These are phyloP conservation scores for Thymelicus sylvestris DNA, from an alignment of 2,888 invertebrate genomes.

Conservation along the genomic window DNA sequence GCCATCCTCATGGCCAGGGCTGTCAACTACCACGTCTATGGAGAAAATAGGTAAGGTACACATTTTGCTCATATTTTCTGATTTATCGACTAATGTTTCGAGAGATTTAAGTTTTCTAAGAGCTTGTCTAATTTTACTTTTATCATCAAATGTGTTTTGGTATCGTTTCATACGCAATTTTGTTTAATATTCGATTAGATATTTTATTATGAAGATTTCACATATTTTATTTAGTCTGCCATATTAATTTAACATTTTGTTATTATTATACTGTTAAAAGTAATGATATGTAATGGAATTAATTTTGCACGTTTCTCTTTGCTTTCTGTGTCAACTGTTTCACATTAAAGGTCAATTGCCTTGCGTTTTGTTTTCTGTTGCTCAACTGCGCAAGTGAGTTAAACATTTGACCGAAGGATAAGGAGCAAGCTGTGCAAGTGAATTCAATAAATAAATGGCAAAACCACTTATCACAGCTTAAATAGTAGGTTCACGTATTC, in stretches of 20 bases:
- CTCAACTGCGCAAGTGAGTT: conserved; percentile 33
- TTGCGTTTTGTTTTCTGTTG: conserved; percentile 37
- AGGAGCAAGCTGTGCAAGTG: conserved; percentile 38
- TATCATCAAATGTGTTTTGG: no score
- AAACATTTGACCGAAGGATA: conserved; percentile 38
- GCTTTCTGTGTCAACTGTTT: conserved; percentile 35
- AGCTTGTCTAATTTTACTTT: no score
- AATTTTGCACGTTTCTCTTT: conserved; percentile 28
- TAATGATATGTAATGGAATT: conserved; percentile 10
- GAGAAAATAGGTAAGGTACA: conserved; percentile 89
- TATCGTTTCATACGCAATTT: no score
- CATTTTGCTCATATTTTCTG: not conserved
- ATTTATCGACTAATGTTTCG: not conserved
- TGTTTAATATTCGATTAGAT: no score
- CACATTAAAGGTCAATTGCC: conserved; percentile 38
- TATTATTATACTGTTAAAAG: not conserved
- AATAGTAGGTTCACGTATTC: conserved; percentile 58
- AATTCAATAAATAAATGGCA: conserved; percentile 63
- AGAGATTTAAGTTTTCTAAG: not conserved
- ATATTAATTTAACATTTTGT: not conserved
- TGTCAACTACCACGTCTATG: conserved; percentile 94
- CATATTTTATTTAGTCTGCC: not conserved
- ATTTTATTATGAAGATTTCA: no score
- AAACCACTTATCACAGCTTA: conserved; percentile 49
- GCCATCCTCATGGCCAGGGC: conserved; percentile 97